These are phyloP conservation scores for Lasiurus cinereus DNA, from an alignment of 2,113 vertebrate genomes.

Conservation along the genomic window DNA sequence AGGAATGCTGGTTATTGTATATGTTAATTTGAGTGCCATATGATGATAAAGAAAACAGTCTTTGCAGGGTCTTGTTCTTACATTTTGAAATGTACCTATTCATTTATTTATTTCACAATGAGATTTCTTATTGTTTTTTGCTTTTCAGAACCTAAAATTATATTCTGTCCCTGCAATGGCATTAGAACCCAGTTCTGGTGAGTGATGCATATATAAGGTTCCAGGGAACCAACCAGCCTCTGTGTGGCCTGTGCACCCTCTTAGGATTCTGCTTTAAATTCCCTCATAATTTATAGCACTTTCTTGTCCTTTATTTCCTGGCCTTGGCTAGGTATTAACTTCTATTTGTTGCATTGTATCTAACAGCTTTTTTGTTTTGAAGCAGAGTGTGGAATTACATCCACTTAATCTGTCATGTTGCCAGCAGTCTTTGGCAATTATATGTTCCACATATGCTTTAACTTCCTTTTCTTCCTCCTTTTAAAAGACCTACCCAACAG, in stretches of 20 bases:
- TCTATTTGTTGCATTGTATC: background rate
- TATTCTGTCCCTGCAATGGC: background rate
- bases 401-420: background rate
- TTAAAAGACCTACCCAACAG: background rate
- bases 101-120: background rate
- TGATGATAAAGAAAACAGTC: background rate
- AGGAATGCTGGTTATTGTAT: background rate
- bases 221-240: background rate
- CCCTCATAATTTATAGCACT: background rate
- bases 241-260: background rate
- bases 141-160: background rate
- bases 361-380: background rate
- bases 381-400: background rate
- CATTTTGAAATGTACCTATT: background rate
- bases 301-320: background rate
- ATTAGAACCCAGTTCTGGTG: background rate
- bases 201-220: background rate
- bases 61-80: background rate
- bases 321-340: background rate
- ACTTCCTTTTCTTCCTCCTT: background rate
- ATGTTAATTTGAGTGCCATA: background rate
- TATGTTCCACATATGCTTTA: background rate
- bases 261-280: background rate
- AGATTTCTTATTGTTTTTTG: background rate
- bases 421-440: background rate